Percentiles rank a stretch among this genome's conserved stretches.
phyloP scores from a whole-genome alignment of 2,113 vertebrate genomes.

The Stegostoma tigrinum region DNA sequence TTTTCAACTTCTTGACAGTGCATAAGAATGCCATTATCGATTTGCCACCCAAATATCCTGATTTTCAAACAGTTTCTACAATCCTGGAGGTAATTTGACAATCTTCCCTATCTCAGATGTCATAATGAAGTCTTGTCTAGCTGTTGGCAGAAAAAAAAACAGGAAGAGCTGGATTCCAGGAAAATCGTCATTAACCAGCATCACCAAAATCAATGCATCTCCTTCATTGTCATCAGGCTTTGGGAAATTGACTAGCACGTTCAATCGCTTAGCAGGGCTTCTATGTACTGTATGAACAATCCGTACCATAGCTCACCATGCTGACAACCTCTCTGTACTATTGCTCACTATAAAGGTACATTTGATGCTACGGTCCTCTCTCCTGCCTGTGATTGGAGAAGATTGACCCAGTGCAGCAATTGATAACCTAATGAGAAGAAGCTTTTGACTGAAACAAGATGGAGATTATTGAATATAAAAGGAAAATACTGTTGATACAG shows the following conservation, averaged over 20 bases:
- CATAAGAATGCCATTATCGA: not conserved
- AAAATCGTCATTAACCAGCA: not conserved
- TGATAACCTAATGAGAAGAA: no score
- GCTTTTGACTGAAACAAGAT: no score
- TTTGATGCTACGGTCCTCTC: no score
- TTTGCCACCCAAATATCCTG: not conserved
- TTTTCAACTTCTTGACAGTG: not conserved
- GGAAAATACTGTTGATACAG: no score
- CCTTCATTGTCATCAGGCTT: not conserved
- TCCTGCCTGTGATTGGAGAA: no score
- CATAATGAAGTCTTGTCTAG: not conserved
- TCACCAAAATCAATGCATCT: not conserved
- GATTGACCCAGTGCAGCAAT: no score
- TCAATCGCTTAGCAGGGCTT: not conserved
- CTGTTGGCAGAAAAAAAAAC: not conserved
- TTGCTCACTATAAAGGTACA: no score
- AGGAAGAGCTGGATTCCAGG: not conserved
- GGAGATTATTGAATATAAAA: no score
- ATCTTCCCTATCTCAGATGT: not conserved
- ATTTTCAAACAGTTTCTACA: not conserved
- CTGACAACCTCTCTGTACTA: no score
- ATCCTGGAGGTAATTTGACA: not conserved
- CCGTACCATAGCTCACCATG: no score
- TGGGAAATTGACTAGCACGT: not conserved
- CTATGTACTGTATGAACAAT: no score